A percentile compares a stretch with the other conserved stretches of the same genome.
phyloP scores from a whole-genome alignment of 2,797 vertebrate genomes.

The Ctenosaura bakeri region DNA sequence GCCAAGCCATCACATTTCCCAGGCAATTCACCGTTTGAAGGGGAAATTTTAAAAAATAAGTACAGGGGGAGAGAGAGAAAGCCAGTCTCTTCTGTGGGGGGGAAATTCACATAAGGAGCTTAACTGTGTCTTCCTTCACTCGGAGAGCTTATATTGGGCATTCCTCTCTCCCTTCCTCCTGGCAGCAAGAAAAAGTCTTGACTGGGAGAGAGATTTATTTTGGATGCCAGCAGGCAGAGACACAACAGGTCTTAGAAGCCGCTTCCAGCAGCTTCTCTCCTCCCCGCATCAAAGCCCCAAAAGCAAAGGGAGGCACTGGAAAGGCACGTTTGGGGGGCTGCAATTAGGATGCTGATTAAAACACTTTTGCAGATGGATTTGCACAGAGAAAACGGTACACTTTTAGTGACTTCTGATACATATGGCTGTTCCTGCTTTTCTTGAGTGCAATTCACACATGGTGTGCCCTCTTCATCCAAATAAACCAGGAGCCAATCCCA shows the following conservation, averaged over 20 bases:
- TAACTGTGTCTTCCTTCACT: constrained; percentile 23
- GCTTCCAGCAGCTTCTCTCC: no score
- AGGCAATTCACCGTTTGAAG: constrained; percentile 2
- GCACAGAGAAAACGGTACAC: no score
- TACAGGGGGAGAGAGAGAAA: neutral
- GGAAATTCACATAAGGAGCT: constrained; percentile 30
- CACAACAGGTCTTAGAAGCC: neutral
- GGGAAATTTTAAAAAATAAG: constrained; percentile 21
- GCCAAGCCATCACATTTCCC: constrained; percentile 12
- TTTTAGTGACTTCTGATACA: no score
- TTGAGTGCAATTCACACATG: no score
- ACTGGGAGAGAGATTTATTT: constrained; percentile 23
- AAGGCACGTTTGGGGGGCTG: neutral
- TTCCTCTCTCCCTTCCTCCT: neutral
- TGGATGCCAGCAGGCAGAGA: neutral
- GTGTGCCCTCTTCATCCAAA: no score
- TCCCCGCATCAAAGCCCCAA: constrained; percentile 1
- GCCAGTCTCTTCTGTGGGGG: neutral
- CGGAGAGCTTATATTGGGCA: constrained; percentile 15
- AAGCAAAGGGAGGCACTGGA: neutral
- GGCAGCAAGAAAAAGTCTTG: neutral
- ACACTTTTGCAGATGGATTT: no score
- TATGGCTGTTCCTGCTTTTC: no score
- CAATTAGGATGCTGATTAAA: neutral
- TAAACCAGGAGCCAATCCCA: no score